Base-by-base conservation (phyloP, 2,888 invertebrate species). In the Lymantria dispar region DNA sequence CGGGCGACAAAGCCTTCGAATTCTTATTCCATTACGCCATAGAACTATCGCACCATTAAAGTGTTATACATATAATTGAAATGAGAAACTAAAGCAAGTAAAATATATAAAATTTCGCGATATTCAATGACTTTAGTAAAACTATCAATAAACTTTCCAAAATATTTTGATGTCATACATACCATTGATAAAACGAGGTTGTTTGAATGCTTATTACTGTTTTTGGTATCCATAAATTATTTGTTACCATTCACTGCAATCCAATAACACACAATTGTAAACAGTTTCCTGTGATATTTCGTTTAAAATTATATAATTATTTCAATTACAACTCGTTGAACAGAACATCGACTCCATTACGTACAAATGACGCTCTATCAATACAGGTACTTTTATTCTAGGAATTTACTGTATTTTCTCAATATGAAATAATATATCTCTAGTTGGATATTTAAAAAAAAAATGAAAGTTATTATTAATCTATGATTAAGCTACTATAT, bases 361-460 rank as follows among this genome's bases (percentile, higher is more conserved):
- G 92, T 92, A 93, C 92, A 90, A 92, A 91, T 92, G 93, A 93
- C 92, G 93, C 93, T 92, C 85, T 87, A 75, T 92, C 93, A 92
- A 86, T 70, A 66, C 61, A 77, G 51, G 43, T 58, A 73, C 86
- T 85, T 68, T 78, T 80, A 62, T 3, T 48, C 47, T 37, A 60
- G 85, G 88, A 88, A 88, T 89, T 80, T 83, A 52, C 67, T 9
- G 31, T 2, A 48, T 31, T 52, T 45, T 40, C 3, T 13, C 3
- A 38, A 38, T 38, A 36, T 36, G 0, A 43, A 31, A 30, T 47
- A 29, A 22, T 14, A 1, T 7, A 36, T n/a, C 8, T 13, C 37
- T 0, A n/a, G 2, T 1, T 46, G n/a, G n/a, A 8, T 15, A n/a
- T 30, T 15, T 0, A 22, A 0, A 11, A n/a, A 33, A 7, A n/a